Evolutionary conservation across 2,113 vertebrate genomes (phyloP), one percentile per base, ranked within the genome.

Genomic region (Silurus glanis): DNA sequence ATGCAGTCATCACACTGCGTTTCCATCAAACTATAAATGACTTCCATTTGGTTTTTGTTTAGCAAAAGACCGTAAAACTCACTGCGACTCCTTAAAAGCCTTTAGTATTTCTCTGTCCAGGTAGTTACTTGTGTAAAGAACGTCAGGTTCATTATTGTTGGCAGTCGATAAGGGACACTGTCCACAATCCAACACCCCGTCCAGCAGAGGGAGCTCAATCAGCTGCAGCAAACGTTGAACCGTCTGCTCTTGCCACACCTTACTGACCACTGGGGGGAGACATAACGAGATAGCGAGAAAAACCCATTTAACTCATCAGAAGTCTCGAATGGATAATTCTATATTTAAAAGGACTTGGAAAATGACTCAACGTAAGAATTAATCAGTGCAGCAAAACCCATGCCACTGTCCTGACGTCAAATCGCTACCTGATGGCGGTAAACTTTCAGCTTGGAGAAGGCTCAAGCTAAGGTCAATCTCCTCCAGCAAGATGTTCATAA

Each of bases 231-330:
- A 93, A 51, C 96, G 94, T 76, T 95, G 91, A 25, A 97, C 93
- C 0, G 97, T 98, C 94, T 99, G 97, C 84, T 99, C 97, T 91
- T 95, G 95, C 98, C 97, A 99, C 64, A 99, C 95, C 93, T 97
- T 95, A 19, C 95, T 94, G 84, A 99, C 94, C 91, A 97, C 97
- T 99, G 90, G 3, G 37, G 51, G 53, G 23, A 47, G 64, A n/a
- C 6, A 28, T 25, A 83, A 16, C 9, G 49, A n/a, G 14, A 81
- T 19, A 0, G 3, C 23, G 0, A 19, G 45, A 47, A 9, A 71
- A 2, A n/a, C 8, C 6, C 9, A 69, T 25, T 51, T 9, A 16
- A 80, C 21, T 21, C 17, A 66, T 9, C 4, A n/a, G 23, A 23
- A 10, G 1, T 25, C 2, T 17, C 47, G 9, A 23, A 21, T 23